phyloP scores from a whole-genome alignment of 2,797 vertebrate genomes.

The Sebastes matsubarae region DNA sequence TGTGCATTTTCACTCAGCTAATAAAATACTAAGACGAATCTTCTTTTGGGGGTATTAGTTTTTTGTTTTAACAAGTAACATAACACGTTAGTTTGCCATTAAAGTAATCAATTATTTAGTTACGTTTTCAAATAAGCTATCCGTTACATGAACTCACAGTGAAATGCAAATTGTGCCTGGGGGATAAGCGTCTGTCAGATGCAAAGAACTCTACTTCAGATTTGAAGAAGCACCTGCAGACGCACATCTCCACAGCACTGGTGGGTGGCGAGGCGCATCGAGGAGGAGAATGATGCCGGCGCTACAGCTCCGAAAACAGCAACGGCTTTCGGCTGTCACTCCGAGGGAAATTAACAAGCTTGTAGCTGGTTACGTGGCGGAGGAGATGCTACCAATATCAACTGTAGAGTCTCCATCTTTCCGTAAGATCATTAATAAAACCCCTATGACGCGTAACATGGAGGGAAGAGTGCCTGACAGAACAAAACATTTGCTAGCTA shows the following conservation, averaged over 20 bases:
- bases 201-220: not conserved
- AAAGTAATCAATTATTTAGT: not conserved
- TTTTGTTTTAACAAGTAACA: not conserved
- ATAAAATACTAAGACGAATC: not conserved
- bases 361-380: not conserved
- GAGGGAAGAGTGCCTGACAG: not conserved
- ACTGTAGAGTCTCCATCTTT: not conserved
- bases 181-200: not conserved
- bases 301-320: not conserved
- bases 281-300: not conserved
- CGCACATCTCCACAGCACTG: not conserved
- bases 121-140: not conserved
- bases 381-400: not conserved
- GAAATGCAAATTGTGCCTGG: not conserved
- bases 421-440: not conserved
- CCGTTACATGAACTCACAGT: no score
- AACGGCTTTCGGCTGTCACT: not conserved
- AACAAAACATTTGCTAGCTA: not conserved
- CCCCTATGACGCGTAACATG: not conserved
- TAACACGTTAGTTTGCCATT: not conserved
- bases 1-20: not conserved
- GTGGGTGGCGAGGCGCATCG: not conserved
- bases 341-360: not conserved
- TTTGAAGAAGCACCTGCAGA: not conserved
- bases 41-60: not conserved